Evolutionary conservation across 2,113 vertebrate genomes (phyloP).

Genomic region (Illadopsis cleaveri): DNA sequence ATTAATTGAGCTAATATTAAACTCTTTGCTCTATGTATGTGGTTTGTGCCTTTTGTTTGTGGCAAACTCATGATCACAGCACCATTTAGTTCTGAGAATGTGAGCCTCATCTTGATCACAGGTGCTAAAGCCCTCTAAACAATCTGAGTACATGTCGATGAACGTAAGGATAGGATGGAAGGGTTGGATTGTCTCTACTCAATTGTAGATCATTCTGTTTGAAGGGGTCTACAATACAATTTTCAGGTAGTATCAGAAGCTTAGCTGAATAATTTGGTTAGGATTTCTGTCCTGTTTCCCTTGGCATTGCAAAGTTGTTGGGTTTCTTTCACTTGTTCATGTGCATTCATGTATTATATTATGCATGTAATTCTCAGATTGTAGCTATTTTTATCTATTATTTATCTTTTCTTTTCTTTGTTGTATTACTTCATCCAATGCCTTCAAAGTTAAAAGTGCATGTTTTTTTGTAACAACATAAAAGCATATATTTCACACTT

Average conservation of each 20-base stretch:
- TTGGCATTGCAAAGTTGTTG: neutral
- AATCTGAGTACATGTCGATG: neutral
- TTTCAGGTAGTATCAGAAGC: neutral
- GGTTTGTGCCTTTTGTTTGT: neutral
- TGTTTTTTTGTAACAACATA: conserved; percentile 2
- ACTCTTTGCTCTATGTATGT: neutral
- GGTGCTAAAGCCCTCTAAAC: neutral
- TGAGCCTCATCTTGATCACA: neutral
- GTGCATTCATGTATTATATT: neutral
- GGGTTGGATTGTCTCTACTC: neutral
- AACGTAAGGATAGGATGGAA: neutral
- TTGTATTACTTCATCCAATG: neutral
- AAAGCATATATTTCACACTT: conserved; percentile 47
- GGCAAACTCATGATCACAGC: neutral
- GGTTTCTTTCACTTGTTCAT: neutral
- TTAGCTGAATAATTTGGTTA: neutral
- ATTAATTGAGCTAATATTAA: neutral
- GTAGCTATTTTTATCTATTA: conserved; percentile 44
- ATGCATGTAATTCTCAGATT: neutral
- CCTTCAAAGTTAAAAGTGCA: conserved; percentile 10
- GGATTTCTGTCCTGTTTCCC: neutral
- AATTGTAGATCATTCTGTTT: neutral
- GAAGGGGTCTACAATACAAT: neutral
- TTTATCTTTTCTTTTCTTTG: conserved; percentile 27
- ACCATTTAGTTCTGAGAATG: neutral